Evolutionary conservation across 2,888 invertebrate genomes (phyloP), one percentile per base, ranked within the genome.

Genomic region (Monoplex corrugatus): DNA sequence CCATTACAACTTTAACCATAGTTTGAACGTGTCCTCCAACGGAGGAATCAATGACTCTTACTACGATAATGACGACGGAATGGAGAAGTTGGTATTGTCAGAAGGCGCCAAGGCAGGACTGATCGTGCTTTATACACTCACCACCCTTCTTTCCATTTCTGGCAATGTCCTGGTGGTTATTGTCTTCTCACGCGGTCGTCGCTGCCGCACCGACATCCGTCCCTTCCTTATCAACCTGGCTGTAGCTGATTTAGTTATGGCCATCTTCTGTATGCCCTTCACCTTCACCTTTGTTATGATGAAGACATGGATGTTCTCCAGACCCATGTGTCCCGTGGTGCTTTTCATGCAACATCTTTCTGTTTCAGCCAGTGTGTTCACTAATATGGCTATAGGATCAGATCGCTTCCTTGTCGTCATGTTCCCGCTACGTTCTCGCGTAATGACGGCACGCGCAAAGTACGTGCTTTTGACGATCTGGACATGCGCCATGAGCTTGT

Each of bases 201-300:
- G 95, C 88, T 96, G 95, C 1, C 91, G 95, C 43, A 95, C 95
- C 0, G 95, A 95, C 88, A 92, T 96, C 10, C 91, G 96, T 87
- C 92, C 93, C 8, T 98, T 98, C 96, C 98, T 99, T 94, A 98
- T 98, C 95, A 97, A 97, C 93, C 96, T 99, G 92, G 98, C 98
- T 0, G 97, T 98, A 75, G 98, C 98, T 72, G 99, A 99, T 95
- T 97, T 99, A 90, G 96, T 98, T 89, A 98, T 99, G 97, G 98
- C 98, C 0, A 95, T 98, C 43, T 98, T 99, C 94, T 98, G 99
- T 96, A 98, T 99, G 91, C 98, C 98, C 2, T 98, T 98, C 95
- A 98, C 98, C 1, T 98, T 96, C 93, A 96, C 96, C 8, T 95
- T 95, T 93, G 96, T 96, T 50, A 95, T 96, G 94, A 92, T 96